Base-by-base conservation (phyloP, 2,888 invertebrate genomes). In the Tubiluchus corallicola region DNA sequence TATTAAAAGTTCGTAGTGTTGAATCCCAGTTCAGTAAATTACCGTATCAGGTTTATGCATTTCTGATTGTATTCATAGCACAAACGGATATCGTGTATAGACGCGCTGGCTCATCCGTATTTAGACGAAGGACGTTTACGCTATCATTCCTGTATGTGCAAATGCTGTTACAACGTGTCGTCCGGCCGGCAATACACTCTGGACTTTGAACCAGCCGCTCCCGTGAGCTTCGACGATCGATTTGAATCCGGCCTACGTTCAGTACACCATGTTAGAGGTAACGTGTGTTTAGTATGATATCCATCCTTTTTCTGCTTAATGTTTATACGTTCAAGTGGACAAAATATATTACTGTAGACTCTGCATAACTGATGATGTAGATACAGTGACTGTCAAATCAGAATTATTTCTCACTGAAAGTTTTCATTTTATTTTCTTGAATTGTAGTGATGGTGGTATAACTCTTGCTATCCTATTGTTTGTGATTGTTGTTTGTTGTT, bases 71-170 rank as follows among this genome's bases (percentile, higher is more conserved):
- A 44, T 44, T 62, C 63, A 1, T 60, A 83, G 82, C 80, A 85
- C 59, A 88, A 90, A 68, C 76, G 98, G 58, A 87, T 94, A 64
- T 80, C 82, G 2, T 90, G 94, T 44, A 79, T 82, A 47, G 88
- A 94, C 64, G 96, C 96, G 21, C 72, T 99, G 53, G 82, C 85
- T 45, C 96, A 96, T 71, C 90, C 92, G 4, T 98, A 96, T 69
- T 71, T 98, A 53, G 94, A 94, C 62, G 98, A 98, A 66, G 98
- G 96, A 20, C 76, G 98, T 52, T 74, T 98, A 59, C 77, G 98
- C 59, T 99, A 94, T 72, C 98, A 98, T 71, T 96, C 94, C 50
- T 98, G 98, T 68, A 99, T 98, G 98, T 98, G 98, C 73, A 82
- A 82, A 64, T 98, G 98, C 62, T 98, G 98, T 70, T 58, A 58